Evolutionary conservation across 2,888 invertebrate genomes (phyloP).

Genomic region (Alentia gelatinosa): DNA sequence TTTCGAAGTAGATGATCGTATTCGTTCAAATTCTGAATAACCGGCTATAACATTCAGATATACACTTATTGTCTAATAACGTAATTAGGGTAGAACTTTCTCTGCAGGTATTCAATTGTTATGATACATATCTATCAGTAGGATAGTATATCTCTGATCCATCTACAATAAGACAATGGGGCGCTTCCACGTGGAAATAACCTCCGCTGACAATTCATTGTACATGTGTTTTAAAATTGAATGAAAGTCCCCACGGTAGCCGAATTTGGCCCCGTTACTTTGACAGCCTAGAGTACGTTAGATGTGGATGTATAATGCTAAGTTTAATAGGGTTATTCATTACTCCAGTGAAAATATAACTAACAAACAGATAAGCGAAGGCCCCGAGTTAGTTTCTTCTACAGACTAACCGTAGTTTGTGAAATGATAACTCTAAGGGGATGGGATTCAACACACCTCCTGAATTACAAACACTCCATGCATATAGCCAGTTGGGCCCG

Average conservation of each 20-base stretch:
- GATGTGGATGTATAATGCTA: neutral
- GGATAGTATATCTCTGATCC: neutral
- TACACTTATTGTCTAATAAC: neutral
- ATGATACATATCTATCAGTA: neutral
- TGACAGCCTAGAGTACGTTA: neutral
- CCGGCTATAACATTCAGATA: constrained; percentile 28
- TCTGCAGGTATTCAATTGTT: constrained; percentile 44
- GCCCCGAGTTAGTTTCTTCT: constrained; percentile 15
- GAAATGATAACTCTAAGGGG: neutral
- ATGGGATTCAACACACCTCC: neutral
- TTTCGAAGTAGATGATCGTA: constrained; percentile 10
- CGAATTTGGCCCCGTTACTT: neutral
- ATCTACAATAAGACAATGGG: neutral
- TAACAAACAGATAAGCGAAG: constrained; percentile 1
- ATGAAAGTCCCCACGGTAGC: neutral
- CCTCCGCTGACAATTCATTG: neutral
- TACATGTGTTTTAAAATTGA: neutral
- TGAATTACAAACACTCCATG: neutral
- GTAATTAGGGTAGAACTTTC: constrained; percentile 41
- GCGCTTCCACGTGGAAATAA: neutral
- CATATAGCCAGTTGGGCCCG: neutral
- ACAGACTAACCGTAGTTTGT: neutral
- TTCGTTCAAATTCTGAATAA: neutral
- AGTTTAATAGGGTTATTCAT: neutral
- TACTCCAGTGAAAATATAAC: neutral